phyloP scores from a whole-genome alignment of 2,113 vertebrate genomes.

The Setophaga petechia region DNA sequence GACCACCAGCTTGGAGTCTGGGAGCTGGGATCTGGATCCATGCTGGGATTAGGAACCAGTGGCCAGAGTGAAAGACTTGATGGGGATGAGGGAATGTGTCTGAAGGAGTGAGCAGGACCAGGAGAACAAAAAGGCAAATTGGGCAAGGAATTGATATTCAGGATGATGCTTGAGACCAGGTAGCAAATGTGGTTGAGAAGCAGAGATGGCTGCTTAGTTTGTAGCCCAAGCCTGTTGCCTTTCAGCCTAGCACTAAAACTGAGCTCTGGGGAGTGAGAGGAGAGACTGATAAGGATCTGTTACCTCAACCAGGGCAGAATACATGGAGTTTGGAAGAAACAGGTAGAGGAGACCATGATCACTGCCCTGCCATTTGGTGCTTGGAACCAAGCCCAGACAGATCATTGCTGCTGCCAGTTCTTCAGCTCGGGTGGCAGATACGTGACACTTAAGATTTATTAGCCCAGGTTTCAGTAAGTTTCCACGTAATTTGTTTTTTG shows the following conservation, averaged over 20 bases:
- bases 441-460: background rate
- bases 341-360: background rate
- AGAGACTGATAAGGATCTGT: background rate
- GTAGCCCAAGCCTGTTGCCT: background rate
- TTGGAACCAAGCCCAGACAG: background rate
- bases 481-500: background rate
- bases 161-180: background rate
- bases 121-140: background rate
- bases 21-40: background rate
- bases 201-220: background rate
- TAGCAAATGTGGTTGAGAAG: background rate
- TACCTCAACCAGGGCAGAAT: background rate
- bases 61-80: fast-evolving
- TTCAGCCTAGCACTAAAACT: background rate
- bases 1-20: background rate
- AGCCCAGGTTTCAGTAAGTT: background rate
- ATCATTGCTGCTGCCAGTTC: background rate
- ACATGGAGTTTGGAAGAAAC: background rate
- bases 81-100: background rate
- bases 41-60: background rate
- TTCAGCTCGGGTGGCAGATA: background rate
- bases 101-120: background rate
- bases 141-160: background rate
- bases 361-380: background rate
- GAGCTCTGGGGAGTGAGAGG: background rate